Percentiles rank a stretch among this genome's conserved stretches.
Conservation (phyloP, 2,113 vertebrate genomes). For the Panthera tigris region DNA sequence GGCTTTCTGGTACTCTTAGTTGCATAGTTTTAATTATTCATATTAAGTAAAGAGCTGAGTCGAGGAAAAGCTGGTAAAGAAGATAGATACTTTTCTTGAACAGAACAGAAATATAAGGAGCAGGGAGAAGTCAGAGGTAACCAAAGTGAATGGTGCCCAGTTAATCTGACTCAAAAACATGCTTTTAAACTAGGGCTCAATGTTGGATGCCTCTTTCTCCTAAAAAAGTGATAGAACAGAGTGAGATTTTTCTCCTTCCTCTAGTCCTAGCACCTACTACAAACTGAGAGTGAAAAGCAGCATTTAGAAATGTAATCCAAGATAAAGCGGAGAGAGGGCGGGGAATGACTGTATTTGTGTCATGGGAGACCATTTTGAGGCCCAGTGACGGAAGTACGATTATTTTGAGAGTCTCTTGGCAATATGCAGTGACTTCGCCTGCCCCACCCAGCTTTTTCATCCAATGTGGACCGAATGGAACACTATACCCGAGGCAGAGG, state of each 20-base stretch:
- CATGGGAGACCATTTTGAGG: background rate
- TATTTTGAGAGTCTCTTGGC: background rate
- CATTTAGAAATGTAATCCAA: background rate
- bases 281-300: background rate
- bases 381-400: background rate
- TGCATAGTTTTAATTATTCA: constrained; percentile 73
- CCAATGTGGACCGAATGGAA: background rate
- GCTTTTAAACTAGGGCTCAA: background rate
- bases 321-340: background rate
- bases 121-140: background rate
- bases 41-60: constrained; percentile 68
- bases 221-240: background rate
- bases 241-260: background rate
- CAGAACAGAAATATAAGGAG: constrained; percentile 17
- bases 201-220: background rate
- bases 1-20: constrained; percentile 63
- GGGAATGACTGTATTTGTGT: background rate
- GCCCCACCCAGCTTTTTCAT: background rate
- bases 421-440: background rate
- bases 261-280: background rate
- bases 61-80: constrained; percentile 43
- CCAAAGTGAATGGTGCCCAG: background rate
- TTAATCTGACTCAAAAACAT: background rate
- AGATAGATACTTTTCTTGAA: constrained; percentile 20
- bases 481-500: background rate